Evolutionary conservation across 2,888 invertebrate species (phyloP).

Genomic region (Agrenia bidenticulata): DNA sequence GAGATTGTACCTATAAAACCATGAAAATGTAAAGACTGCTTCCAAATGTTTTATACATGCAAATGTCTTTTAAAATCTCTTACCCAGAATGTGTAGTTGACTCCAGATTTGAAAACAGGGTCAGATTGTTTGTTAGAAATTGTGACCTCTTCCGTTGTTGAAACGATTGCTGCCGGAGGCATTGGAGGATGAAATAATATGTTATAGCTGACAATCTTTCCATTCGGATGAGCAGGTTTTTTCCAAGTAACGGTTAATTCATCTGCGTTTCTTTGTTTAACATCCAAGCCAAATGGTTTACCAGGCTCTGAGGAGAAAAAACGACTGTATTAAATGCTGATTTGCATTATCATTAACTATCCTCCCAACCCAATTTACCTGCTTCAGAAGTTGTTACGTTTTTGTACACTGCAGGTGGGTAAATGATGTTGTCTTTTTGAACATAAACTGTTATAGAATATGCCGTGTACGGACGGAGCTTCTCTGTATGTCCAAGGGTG

Average conservation of each 20-base stretch:
- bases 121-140: constrained; percentile 47
- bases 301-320: constrained; percentile 62
- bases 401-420: constrained; percentile 67
- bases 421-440: constrained; percentile 61
- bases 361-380: neutral
- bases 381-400: constrained; percentile 69
- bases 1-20: constrained; percentile 63
- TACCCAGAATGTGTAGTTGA: constrained; percentile 73
- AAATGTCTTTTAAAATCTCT: no score
- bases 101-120: constrained; percentile 60
- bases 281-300: constrained; percentile 67
- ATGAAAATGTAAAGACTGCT: no score
- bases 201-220: constrained; percentile 65
- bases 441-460: constrained; percentile 80
- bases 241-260: constrained; percentile 71
- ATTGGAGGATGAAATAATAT: constrained; percentile 67
- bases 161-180: constrained; percentile 61
- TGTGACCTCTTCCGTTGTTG: constrained; percentile 27
- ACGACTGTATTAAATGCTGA: constrained; percentile 1
- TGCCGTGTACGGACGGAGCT: constrained; percentile 69
- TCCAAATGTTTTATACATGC: no score
- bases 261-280: constrained; percentile 66
- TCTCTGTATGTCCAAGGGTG: constrained; percentile 63
- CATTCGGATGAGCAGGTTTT: constrained; percentile 66
- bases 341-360: no score